phyloP scores from a whole-genome alignment of 2,888 invertebrate species.

The Zeuzera pyrina region DNA sequence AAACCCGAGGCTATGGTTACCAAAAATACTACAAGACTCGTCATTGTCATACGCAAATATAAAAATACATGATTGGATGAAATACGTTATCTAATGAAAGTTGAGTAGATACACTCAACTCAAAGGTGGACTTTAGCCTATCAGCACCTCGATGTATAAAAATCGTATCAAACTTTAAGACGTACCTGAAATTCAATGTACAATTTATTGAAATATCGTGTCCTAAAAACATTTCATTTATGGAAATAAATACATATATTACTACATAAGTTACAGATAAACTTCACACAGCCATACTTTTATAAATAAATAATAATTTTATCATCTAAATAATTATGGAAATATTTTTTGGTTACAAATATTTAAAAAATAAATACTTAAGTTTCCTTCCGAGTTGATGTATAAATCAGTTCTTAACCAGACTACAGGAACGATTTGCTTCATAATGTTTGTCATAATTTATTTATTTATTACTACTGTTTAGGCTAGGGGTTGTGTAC shows the following conservation, averaged over 20 bases:
- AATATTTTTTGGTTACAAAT: constrained; percentile 58
- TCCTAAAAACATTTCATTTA: constrained; percentile 15
- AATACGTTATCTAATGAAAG: no score
- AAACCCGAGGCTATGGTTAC: no score
- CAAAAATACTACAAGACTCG: no score
- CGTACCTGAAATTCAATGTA: constrained; percentile 1
- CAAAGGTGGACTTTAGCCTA: constrained; percentile 27
- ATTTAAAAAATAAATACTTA: constrained; percentile 24
- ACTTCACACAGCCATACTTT: constrained; percentile 69
- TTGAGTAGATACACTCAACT: no score
- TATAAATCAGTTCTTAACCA: constrained; percentile 10
- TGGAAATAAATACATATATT: constrained; percentile 28
- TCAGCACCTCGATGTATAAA: constrained; percentile 53
- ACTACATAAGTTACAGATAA: constrained; percentile 54
- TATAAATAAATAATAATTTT: constrained; percentile 52
- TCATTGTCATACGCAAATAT: no score
- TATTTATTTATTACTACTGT: no score
- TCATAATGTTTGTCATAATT: no score
- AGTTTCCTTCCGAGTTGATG: constrained; percentile 5
- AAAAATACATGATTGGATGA: no score
- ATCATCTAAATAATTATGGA: constrained; percentile 42
- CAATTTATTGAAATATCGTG: constrained; percentile 10
- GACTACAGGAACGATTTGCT: constrained; percentile 25
- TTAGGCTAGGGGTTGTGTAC: no score
- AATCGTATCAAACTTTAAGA: constrained; percentile 16